phyloP scores from a whole-genome alignment of 2,113 vertebrate species.

The Delphinus delphis region DNA sequence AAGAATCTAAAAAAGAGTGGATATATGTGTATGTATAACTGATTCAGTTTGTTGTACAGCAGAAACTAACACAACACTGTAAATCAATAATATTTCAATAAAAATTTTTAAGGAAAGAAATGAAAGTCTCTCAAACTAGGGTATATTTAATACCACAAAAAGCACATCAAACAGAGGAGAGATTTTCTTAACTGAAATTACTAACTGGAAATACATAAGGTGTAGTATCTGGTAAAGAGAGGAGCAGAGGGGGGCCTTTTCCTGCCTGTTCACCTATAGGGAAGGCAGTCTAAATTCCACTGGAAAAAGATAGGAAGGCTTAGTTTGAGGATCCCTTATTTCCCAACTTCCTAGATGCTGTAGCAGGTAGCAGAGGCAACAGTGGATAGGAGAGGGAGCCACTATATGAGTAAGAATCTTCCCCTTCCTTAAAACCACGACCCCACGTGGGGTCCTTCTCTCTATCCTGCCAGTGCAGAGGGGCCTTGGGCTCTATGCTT shows the following conservation, averaged over 20 bases:
- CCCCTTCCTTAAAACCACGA: not conserved
- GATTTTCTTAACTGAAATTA: not conserved
- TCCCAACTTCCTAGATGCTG: not conserved
- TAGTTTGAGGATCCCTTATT: not conserved
- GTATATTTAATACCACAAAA: not conserved
- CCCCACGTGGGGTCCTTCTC: not conserved
- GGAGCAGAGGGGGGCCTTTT: fast-evolving
- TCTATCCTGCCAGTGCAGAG: fast-evolving
- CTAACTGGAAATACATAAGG: not conserved
- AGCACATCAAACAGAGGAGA: not conserved
- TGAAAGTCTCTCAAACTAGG: not conserved
- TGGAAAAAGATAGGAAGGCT: not conserved
- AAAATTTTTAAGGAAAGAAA: not conserved
- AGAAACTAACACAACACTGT: not conserved
- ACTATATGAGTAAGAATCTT: not conserved
- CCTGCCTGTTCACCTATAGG: no score
- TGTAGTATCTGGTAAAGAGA: not conserved
- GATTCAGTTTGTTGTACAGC: not conserved
- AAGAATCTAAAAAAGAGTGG: not conserved
- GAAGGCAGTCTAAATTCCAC: not conserved
- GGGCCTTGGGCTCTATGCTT: not conserved
- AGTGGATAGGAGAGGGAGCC: not conserved
- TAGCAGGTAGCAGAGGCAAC: not conserved
- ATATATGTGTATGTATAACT: not conserved
- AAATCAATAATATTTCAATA: not conserved